Evolutionary conservation across 2,888 invertebrate species (phyloP).

Genomic region (Pyrocoelia pectoralis): DNA sequence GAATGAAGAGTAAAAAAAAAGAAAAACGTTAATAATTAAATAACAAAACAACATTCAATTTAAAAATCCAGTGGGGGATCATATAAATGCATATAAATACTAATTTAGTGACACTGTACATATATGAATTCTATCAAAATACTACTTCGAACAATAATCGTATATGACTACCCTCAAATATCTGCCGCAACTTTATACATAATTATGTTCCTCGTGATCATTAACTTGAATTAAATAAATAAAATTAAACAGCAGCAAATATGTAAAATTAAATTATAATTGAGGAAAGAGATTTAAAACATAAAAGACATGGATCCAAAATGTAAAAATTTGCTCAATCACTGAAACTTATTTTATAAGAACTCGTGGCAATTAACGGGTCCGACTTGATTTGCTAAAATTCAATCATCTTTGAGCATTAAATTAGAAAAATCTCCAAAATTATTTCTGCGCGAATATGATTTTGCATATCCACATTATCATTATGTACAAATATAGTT

Average conservation of each 20-base stretch:
- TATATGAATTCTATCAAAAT: neutral
- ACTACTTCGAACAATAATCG: neutral
- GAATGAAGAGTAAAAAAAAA: too few relatives aligned
- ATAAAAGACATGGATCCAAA: neutral
- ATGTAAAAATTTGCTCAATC: neutral
- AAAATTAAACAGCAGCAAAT: too few relatives aligned
- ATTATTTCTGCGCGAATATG: slow-evolving; percentile 9
- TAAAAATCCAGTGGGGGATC: neutral
- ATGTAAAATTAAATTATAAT: too few relatives aligned
- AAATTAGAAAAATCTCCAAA: slow-evolving; percentile 1
- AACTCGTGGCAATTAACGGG: neutral
- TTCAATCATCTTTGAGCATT: neutral
- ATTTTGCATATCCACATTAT: slow-evolving; percentile 22
- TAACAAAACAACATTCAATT: neutral
- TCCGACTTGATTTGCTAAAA: neutral
- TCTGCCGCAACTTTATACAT: too few relatives aligned
- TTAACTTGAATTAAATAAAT: neutral
- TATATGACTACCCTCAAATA: neutral
- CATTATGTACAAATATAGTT: slow-evolving; percentile 39
- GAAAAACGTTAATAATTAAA: too few relatives aligned
- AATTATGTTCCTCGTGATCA: neutral
- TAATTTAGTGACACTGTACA: neutral
- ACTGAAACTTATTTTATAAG: neutral
- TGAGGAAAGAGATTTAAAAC: neutral
- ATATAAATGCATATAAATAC: slow-evolving; percentile 6